Evolutionary conservation across 2,113 vertebrate species (phyloP).

Genomic region (Cottus gobio): DNA sequence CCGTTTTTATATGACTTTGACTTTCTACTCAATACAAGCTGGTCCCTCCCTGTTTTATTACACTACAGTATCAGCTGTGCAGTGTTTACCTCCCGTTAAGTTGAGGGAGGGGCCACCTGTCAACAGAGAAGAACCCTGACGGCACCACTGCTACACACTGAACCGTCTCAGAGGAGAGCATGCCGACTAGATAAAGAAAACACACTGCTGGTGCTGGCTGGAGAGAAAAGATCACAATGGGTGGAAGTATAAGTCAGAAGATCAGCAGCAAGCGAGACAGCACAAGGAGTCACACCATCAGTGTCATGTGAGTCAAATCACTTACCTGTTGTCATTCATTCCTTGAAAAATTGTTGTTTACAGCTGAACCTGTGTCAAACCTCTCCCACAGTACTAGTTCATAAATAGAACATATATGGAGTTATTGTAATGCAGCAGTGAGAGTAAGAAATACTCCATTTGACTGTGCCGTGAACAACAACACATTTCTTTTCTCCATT

Average conservation of each 20-base stretch:
- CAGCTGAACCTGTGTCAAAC: not conserved
- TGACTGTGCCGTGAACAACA: not conserved
- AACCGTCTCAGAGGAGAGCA: not conserved
- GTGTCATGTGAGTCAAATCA: constrained; percentile 62
- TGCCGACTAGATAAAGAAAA: constrained; percentile 10
- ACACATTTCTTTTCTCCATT: constrained; percentile 4
- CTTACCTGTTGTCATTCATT: constrained; percentile 17
- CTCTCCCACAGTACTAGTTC: not conserved
- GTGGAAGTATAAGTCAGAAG: constrained; percentile 69
- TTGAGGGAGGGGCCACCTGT: constrained; percentile 63
- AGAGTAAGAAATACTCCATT: not conserved
- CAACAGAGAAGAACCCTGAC: constrained; percentile 27
- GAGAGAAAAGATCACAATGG: constrained; percentile 57
- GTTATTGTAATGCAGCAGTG: not conserved
- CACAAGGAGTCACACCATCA: constrained; percentile 30
- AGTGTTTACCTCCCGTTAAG: constrained; percentile 17
- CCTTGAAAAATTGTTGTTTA: not conserved
- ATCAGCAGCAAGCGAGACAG: constrained; percentile 40
- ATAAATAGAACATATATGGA: not conserved
- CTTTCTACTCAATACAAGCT: constrained; percentile 16
- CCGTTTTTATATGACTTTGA: constrained; percentile 44
- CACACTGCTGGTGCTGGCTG: too few species aligned
- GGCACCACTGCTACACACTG: not conserved
- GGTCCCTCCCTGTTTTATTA: constrained; percentile 41
- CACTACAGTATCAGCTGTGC: constrained; percentile 7